Conservation (phyloP, 2,888 invertebrate genomes). For the Flabesymbios commensalis region DNA sequence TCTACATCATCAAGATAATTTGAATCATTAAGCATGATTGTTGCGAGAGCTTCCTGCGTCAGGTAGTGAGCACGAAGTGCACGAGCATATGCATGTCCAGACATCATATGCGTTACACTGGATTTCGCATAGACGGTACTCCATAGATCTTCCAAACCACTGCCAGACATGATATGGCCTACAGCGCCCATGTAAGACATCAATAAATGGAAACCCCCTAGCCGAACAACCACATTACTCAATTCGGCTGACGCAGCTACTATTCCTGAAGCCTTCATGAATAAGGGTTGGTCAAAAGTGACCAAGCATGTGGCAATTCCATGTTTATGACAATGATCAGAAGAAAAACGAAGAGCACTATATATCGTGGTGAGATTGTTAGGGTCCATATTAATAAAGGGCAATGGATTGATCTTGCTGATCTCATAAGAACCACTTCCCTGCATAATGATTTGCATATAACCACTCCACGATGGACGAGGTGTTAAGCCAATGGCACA, state of each 20-base stretch:
- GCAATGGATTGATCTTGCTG: too few species aligned
- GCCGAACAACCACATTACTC: not conserved
- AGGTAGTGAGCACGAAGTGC: not conserved
- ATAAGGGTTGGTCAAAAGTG: slow-evolving; percentile 1
- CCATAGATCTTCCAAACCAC: not conserved
- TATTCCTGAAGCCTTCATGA: not conserved
- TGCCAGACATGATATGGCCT: not conserved
- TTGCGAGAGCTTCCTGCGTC: not conserved
- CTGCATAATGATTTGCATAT: too few species aligned
- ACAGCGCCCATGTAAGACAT: not conserved
- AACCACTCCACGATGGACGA: too few species aligned
- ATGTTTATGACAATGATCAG: not conserved
- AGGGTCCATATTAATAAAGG: too few species aligned
- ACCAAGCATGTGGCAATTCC: not conserved
- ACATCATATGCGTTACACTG: not conserved
- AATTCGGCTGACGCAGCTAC: not conserved
- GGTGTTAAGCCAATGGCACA: too few species aligned
- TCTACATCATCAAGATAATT: not conserved
- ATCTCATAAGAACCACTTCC: too few species aligned
- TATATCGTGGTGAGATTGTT: not conserved
- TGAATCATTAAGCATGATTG: not conserved
- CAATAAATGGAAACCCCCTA: not conserved
- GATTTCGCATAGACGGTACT: not conserved
- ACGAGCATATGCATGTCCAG: slow-evolving; percentile 1
- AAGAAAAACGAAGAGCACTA: not conserved